Percentiles rank a stretch among this genome's conserved stretches.
Conservation (phyloP, 2,888 invertebrate species). For the Amblyteles armatorius region DNA sequence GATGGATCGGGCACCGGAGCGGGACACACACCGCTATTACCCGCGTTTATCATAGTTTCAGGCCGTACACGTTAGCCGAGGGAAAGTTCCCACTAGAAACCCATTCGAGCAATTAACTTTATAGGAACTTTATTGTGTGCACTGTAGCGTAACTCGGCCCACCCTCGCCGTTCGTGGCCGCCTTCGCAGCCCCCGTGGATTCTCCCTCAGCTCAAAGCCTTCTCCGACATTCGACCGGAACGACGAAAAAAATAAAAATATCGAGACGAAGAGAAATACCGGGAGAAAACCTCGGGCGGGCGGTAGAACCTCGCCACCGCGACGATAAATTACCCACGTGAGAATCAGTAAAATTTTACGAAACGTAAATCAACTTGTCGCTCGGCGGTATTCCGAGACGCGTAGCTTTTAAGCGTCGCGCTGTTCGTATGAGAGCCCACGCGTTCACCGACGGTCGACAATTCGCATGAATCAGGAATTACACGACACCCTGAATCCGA, state of each 20-base stretch:
- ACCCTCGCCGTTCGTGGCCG: not conserved
- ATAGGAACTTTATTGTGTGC: conserved; percentile 65
- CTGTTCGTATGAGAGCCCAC: conserved; percentile 1
- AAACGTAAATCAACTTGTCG: conserved; percentile 59
- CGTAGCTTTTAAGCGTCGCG: conserved; percentile 50
- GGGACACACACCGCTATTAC: conserved; percentile 1
- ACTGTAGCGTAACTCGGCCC: conserved; percentile 44
- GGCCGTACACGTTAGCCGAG: conserved; percentile 47
- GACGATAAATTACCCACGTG: conserved; percentile 52
- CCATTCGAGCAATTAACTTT: conserved; percentile 66
- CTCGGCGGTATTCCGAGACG: conserved; percentile 17
- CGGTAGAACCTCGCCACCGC: conserved; percentile 9
- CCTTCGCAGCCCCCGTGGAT: not conserved
- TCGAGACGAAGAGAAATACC: not conserved
- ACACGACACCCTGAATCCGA: conserved; percentile 20
- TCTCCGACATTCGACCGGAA: not conserved
- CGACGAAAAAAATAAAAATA: conserved; percentile 24
- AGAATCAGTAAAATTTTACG: conserved; percentile 56
- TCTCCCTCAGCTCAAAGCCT: conserved; percentile 24
- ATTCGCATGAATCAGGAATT: conserved; percentile 56
- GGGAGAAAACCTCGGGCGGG: conserved; percentile 21
- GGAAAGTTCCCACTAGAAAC: conserved; percentile 23
- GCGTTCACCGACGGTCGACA: conserved; percentile 21
- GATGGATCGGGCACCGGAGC: conserved; percentile 2
- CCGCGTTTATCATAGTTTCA: conserved; percentile 57